A percentile compares a stretch with the other conserved stretches of the same genome.
Conservation (phyloP, 2,113 vertebrate genomes). For the Ammodytes dubius region DNA sequence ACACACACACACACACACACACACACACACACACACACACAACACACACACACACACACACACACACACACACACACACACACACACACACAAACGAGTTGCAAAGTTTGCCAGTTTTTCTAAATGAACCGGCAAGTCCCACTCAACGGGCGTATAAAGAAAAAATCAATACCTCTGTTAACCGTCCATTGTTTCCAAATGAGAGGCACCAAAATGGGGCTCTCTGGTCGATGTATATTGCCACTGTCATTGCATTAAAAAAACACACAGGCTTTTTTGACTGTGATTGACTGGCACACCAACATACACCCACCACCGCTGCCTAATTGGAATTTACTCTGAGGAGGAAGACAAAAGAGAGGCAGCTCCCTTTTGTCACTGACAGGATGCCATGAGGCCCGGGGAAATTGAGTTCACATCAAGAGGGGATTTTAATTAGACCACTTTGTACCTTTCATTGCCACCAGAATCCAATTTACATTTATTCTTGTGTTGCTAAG, state of each 20-base stretch:
- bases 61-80: too few species aligned
- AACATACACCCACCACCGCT: conserved; percentile 46
- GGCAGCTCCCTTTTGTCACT: conserved; percentile 62
- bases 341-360: conserved; percentile 64
- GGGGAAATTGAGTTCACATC: conserved; percentile 72
- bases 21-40: too few species aligned
- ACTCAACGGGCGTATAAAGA: conserved; percentile 43
- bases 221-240: conserved; percentile 26
- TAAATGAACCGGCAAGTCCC: conserved; percentile 46
- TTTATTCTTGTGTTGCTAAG: conserved; percentile 62
- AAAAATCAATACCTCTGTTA: conserved; percentile 69
- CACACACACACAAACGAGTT: background rate
- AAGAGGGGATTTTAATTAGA: conserved; percentile 74
- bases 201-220: conserved; percentile 31
- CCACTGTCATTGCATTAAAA: conserved; percentile 59
- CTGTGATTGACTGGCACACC: conserved; percentile 68
- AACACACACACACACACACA: too few species aligned
- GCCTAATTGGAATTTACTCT: conserved; percentile 73
- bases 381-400: conserved; percentile 65
- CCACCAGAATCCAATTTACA: conserved; percentile 71
- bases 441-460: conserved; percentile 78
- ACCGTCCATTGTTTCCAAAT: conserved; percentile 59
- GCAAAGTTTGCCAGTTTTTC: conserved; percentile 36
- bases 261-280: conserved; percentile 31
- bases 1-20: too few species aligned